Evolutionary conservation across 2,113 vertebrate genomes (phyloP), one percentile per base, ranked within the genome.

Genomic region (Elephantulus edwardii): DNA sequence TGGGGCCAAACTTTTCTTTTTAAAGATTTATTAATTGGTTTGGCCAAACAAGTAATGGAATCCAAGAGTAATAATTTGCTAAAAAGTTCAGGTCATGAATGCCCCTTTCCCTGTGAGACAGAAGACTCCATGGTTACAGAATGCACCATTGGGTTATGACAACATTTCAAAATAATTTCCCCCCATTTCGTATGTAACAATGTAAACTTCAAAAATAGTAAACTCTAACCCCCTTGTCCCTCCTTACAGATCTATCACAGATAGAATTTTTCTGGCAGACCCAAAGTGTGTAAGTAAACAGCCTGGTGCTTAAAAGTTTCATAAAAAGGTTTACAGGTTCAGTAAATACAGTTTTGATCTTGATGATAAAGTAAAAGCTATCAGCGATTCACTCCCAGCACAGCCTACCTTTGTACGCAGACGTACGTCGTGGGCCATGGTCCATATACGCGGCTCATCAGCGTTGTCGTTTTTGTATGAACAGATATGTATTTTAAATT

Each of bases 201-300:
- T 98, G 98, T 98, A 98, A 98, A 98, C 97, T 98, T 98, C 96
- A 97, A 98, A 98, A 98, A 98, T 97, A 98, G 98, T 97, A 98
- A 98, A 98, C 97, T 98, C 97, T 96, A 97, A 97, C 92, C 97
- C 94, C n/a, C 3, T 0, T 0, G 17, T 62, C 80, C 78, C 42
- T 97, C 97, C 96, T 96, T 96, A 97, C 97, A 97, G 96, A 95
- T 98, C 97, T 98, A 98, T 98, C 98, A 98, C 97, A 97, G 98
- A 98, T 97, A 98, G 98, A 98, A 98, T 96, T 97, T n/a, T 88
- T 97, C 97, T 97, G 97, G 97, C 97, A 96, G 98, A 98, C 96
- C 97, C 97, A 97, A 96, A 95, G 93, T 95, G 96, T 96, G 0
- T 96, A 97, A 96, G 96, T 97, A 97, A 98, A 97, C 97, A 98